A percentile compares a stretch with the other conserved stretches of the same genome.
These are phyloP conservation scores for Scolopax mira DNA, from an alignment of 2,113 vertebrate genomes.

Conservation along the genomic window DNA sequence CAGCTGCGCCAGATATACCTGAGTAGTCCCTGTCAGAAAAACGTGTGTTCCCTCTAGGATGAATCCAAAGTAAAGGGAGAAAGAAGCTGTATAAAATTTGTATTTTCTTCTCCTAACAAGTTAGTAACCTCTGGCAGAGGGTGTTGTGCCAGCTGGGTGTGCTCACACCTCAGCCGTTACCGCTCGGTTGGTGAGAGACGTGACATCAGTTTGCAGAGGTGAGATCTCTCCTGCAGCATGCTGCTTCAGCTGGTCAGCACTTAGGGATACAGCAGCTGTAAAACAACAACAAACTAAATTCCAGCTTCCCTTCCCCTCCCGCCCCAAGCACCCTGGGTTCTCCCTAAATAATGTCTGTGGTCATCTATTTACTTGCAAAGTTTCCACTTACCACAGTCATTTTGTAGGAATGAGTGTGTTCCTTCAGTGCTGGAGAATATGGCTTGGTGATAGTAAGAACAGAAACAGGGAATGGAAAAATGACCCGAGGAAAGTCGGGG, in stretches of 20 bases:
- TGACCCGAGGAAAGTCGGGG: neutral
- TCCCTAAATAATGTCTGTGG: slow-evolving; percentile 38
- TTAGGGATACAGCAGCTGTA: neutral
- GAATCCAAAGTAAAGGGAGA: neutral
- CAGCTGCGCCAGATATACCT: neutral
- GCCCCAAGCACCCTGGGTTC: neutral
- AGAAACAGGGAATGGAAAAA: neutral
- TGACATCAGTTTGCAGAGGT: neutral
- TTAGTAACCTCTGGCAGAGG: neutral
- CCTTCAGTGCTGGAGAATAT: neutral
- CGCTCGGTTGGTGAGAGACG: neutral
- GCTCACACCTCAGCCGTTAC: neutral
- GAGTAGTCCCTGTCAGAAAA: neutral
- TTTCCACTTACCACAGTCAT: slow-evolving; percentile 36
- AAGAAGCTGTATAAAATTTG: neutral
- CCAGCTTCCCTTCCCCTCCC: neutral
- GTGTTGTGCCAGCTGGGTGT: neutral
- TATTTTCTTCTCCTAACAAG: neutral
- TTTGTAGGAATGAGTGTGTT: neutral
- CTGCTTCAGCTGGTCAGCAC: neutral
- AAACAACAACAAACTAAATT: neutral
- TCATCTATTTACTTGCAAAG: slow-evolving; percentile 9
- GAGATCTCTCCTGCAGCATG: neutral
- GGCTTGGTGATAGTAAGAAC: neutral
- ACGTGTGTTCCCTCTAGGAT: neutral